These are phyloP conservation scores for Anthonomus grandis DNA, from an alignment of 1,140 invertebrate genomes.

Conservation along the genomic window DNA sequence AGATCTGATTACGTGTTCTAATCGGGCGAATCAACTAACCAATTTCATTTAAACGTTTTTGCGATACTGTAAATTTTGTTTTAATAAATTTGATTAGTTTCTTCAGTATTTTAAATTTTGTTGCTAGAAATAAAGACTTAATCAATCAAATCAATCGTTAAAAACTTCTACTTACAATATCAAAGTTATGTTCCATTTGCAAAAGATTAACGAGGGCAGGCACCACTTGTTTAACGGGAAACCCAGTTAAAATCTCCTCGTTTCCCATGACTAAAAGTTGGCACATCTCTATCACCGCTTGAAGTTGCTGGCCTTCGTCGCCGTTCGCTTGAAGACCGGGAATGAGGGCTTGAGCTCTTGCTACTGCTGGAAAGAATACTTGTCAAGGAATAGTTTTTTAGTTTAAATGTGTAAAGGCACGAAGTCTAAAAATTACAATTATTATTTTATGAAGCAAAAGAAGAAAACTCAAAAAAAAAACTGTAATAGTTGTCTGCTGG, in stretches of 20 bases:
- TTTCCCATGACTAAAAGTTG: slow-evolving; percentile 99
- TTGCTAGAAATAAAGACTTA: too few relatives aligned
- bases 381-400: too few relatives aligned
- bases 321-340: slow-evolving; percentile 89
- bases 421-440: too few relatives aligned
- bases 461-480: too few relatives aligned
- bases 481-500: too few relatives aligned
- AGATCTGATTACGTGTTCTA: too few relatives aligned
- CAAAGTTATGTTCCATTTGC: slow-evolving; percentile 96
- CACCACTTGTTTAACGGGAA: slow-evolving; percentile 96
- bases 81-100: too few relatives aligned
- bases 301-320: slow-evolving; percentile 95
- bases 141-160: background rate
- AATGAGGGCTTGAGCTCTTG: slow-evolving; percentile 91
- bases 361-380: slow-evolving; percentile 59
- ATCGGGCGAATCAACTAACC: too few relatives aligned
- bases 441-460: too few relatives aligned
- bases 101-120: too few relatives aligned
- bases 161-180: slow-evolving; percentile 70
- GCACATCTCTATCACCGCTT: slow-evolving; percentile 98
- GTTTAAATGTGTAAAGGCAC: too few relatives aligned
- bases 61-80: too few relatives aligned
- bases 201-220: slow-evolving; percentile 87
- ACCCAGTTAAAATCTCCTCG: slow-evolving; percentile 96
- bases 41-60: background rate